phyloP scores from a whole-genome alignment of 2,888 invertebrate genomes.

The Tenthredo distinguenda region DNA sequence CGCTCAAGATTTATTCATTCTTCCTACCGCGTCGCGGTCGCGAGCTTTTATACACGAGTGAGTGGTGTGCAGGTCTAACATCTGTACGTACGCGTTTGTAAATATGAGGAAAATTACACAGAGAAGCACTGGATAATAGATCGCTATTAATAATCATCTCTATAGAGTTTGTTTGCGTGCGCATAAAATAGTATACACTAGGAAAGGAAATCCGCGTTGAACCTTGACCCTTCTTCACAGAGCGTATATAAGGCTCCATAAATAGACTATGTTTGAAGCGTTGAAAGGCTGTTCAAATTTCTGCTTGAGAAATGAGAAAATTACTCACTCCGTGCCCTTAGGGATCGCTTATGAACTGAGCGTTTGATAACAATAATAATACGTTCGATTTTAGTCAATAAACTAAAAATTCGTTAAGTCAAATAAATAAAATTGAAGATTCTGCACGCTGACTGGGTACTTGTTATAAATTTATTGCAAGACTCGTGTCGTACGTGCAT shows the following conservation, averaged over 20 bases:
- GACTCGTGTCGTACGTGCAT: background rate
- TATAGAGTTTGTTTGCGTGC: background rate
- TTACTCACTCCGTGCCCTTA: background rate
- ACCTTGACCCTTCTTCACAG: conserved; percentile 35
- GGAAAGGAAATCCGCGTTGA: background rate
- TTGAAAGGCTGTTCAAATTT: background rate
- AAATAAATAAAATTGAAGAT: background rate
- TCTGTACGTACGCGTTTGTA: background rate
- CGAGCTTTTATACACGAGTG: background rate
- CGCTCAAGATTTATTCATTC: background rate
- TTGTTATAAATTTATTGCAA: background rate
- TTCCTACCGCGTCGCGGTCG: background rate
- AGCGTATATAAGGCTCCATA: background rate
- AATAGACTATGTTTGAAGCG: conserved; percentile 40
- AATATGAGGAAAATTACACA: background rate
- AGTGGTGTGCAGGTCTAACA: background rate
- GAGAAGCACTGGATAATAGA: background rate
- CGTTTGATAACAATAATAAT: background rate
- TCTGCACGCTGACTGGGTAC: background rate
- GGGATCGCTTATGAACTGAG: background rate
- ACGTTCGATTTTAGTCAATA: background rate
- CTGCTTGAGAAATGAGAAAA: background rate
- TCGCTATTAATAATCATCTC: conserved; percentile 7
- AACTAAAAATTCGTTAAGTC: background rate
- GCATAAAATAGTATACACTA: background rate